Evolutionary conservation across 1,140 invertebrate species (phyloP).

Genomic region (Coelopa frigida): DNA sequence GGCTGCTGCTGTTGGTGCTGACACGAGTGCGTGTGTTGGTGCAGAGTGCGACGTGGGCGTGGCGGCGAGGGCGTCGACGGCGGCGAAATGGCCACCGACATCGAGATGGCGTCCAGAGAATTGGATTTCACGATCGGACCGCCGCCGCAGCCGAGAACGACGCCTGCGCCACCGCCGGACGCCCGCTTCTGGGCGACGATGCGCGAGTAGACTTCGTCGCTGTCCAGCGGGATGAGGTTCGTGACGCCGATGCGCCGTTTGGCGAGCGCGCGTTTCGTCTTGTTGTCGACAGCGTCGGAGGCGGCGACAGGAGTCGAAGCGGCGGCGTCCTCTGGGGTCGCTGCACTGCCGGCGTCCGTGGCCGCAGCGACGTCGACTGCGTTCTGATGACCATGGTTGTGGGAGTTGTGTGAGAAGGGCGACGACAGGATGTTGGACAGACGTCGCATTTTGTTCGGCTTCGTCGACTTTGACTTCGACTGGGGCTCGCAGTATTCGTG

Average conservation of each 20-base stretch:
- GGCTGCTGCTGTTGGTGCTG: constrained; percentile 16
- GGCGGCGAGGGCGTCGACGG: constrained; percentile 30
- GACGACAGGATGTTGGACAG: constrained; percentile 42
- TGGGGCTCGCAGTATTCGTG: constrained; percentile 3
- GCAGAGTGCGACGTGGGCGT: constrained; percentile 31
- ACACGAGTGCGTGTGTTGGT: constrained; percentile 23
- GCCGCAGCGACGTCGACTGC: not conserved
- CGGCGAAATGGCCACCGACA: constrained; percentile 28
- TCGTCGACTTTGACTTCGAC: constrained; percentile 16
- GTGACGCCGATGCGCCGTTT: constrained; percentile 34
- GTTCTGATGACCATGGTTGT: constrained; percentile 12
- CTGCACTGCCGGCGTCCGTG: constrained; percentile 7
- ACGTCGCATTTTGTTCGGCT: constrained; percentile 36
- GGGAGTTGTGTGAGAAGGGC: no score
- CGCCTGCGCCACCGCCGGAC: not conserved
- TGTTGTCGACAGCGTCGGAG: constrained; percentile 3
- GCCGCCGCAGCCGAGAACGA: no score
- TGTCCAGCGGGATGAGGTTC: constrained; percentile 35
- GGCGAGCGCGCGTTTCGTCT: constrained; percentile 22
- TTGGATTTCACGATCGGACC: constrained; percentile 32
- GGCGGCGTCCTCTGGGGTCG: not conserved
- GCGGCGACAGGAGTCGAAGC: no score
- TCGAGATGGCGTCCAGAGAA: constrained; percentile 38
- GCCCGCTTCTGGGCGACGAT: constrained; percentile 33
- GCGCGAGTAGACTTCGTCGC: constrained; percentile 38